Conservation (phyloP, 2,113 vertebrate genomes). For the Seriola rivoliana region DNA sequence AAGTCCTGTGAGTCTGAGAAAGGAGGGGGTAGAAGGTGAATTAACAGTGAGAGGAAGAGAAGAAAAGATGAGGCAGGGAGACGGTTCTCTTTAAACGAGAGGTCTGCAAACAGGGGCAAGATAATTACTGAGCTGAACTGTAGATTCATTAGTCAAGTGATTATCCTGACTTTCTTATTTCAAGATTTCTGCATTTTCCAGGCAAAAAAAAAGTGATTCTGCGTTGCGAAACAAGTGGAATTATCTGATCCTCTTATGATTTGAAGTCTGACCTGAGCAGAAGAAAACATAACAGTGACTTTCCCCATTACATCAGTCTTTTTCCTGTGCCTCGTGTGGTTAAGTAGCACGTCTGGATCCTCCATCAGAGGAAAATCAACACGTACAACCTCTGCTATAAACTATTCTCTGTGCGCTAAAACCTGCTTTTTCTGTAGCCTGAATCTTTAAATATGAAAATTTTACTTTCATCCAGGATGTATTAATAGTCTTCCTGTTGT, state of each 20-base stretch:
- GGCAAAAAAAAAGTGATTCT: neutral
- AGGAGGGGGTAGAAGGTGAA: slow-evolving; percentile 47
- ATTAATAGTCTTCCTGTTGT: neutral
- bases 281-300: slow-evolving; percentile 25
- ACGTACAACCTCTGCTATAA: slow-evolving; percentile 21
- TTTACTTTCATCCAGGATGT: neutral
- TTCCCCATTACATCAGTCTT: slow-evolving; percentile 56
- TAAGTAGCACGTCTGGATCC: slow-evolving; percentile 43
- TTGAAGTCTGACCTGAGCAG: slow-evolving; percentile 27
- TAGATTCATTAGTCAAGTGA: neutral
- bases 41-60: slow-evolving; percentile 28
- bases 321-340: slow-evolving; percentile 52
- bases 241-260: neutral
- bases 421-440: neutral
- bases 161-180: slow-evolving; percentile 4
- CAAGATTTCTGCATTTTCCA: neutral
- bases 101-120: neutral
- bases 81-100: neutral
- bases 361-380: slow-evolving; percentile 35
- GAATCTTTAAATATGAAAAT: neutral
- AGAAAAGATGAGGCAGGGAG: neutral
- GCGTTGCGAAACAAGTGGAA: neutral
- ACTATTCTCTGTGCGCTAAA: neutral
- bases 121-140: neutral
- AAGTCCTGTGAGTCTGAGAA: slow-evolving; percentile 38